Evolutionary conservation across 2,888 invertebrate genomes (phyloP).

Genomic region (Thera britannica): DNA sequence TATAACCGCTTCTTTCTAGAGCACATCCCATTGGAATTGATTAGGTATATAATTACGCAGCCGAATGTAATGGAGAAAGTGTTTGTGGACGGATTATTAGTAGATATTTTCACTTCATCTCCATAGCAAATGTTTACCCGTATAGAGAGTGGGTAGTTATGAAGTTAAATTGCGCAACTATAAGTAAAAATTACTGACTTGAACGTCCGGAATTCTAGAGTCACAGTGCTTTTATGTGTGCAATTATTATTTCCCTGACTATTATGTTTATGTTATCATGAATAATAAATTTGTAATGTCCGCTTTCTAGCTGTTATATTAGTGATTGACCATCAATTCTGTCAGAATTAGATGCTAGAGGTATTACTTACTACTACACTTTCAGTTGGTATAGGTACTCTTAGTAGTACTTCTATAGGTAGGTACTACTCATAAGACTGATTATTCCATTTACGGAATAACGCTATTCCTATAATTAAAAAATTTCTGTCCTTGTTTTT

Average conservation of each 20-base stretch:
- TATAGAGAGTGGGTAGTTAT: constrained; percentile 52
- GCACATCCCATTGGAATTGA: constrained; percentile 46
- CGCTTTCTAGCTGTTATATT: constrained; percentile 4
- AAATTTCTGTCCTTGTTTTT: too few species aligned
- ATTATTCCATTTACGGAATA: too few species aligned
- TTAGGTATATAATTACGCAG: constrained; percentile 51
- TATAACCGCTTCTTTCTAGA: constrained; percentile 30
- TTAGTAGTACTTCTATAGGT: too few species aligned
- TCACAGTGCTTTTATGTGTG: constrained; percentile 15
- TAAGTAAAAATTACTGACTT: constrained; percentile 27
- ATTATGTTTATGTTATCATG: constrained; percentile 7
- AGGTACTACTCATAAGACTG: too few species aligned
- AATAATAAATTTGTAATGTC: constrained; percentile 10
- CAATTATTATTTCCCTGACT: constrained; percentile 15
- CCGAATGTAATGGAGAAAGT: constrained; percentile 53
- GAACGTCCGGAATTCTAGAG: constrained; percentile 16
- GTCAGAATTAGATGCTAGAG: not conserved
- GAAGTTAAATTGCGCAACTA: constrained; percentile 44
- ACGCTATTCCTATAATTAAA: too few species aligned
- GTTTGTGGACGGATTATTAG: constrained; percentile 46
- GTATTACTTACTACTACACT: too few species aligned
- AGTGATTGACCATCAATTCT: not conserved
- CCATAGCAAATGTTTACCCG: constrained; percentile 50
- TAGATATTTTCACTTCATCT: constrained; percentile 53
- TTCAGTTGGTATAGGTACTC: too few species aligned